These are phyloP conservation scores for Uropsilus gracilis DNA, from an alignment of 2,113 vertebrate genomes.

Conservation along the genomic window DNA sequence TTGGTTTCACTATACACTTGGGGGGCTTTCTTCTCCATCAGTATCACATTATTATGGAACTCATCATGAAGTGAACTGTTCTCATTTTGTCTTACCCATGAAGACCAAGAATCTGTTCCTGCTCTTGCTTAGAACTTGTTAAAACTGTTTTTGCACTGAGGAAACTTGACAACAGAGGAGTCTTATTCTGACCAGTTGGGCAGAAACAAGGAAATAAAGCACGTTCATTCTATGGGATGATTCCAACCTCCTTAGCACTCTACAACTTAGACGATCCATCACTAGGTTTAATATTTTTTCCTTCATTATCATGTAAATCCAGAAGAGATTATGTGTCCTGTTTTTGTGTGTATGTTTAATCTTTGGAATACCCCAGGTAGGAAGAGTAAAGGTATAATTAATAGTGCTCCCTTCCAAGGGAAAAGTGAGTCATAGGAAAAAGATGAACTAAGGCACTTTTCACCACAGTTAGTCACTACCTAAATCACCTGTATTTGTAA, in stretches of 20 bases:
- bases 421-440: neutral
- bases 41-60: neutral
- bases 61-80: conserved; percentile 25
- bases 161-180: neutral
- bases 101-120: neutral
- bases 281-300: neutral
- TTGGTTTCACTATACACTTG: neutral
- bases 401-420: neutral
- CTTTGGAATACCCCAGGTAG: neutral
- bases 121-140: neutral
- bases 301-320: neutral
- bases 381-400: neutral
- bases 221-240: neutral
- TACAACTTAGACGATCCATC: neutral
- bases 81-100: neutral
- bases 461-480: neutral
- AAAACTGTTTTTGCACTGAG: neutral
- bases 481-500: neutral
- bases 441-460: neutral
- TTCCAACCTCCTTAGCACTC: neutral
- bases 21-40: neutral
- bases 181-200: neutral
- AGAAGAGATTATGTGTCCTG: neutral
- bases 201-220: neutral
- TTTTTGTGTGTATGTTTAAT: conserved; percentile 16